Conservation (phyloP, 2,888 invertebrate species). For the Julus scanicus region DNA sequence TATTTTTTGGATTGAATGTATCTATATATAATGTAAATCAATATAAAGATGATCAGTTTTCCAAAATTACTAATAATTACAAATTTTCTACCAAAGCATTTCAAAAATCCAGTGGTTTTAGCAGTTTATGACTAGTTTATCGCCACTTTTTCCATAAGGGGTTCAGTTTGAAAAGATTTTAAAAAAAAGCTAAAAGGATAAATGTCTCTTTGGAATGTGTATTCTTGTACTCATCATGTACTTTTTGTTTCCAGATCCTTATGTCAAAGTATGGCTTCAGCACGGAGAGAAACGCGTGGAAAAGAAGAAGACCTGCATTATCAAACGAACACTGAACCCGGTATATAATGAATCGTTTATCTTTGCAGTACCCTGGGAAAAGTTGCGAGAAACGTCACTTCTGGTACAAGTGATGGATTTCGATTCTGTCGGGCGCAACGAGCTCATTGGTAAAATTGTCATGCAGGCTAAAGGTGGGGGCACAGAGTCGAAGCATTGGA, state of each 20-base stretch:
- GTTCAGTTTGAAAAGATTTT: too few species aligned
- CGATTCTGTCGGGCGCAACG: slow-evolving; percentile 94
- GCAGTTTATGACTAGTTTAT: too few species aligned
- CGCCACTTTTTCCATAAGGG: too few species aligned
- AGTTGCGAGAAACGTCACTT: slow-evolving; percentile 92
- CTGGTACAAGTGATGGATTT: slow-evolving; percentile 98
- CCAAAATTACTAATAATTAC: too few species aligned
- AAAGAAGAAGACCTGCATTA: slow-evolving; percentile 88
- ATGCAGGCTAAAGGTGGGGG: slow-evolving; percentile 94
- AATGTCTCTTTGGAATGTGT: neutral
- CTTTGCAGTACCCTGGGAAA: slow-evolving; percentile 97
- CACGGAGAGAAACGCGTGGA: slow-evolving; percentile 94
- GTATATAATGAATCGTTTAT: slow-evolving; percentile 96
- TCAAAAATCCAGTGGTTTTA: too few species aligned
- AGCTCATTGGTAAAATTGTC: slow-evolving; percentile 90
- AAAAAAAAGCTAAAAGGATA: too few species aligned
- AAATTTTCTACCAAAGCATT: too few species aligned
- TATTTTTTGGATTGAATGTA: too few species aligned
- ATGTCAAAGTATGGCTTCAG: slow-evolving; percentile 97
- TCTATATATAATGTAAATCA: too few species aligned
- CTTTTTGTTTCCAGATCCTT: slow-evolving; percentile 79
- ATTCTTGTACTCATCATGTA: neutral
- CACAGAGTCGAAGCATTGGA: slow-evolving; percentile 97
- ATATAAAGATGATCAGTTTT: too few species aligned
- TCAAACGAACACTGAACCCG: slow-evolving; percentile 82